These are phyloP conservation scores for Nothoprocta perdicaria DNA, from an alignment of 2,113 vertebrate species.

Conservation along the genomic window DNA sequence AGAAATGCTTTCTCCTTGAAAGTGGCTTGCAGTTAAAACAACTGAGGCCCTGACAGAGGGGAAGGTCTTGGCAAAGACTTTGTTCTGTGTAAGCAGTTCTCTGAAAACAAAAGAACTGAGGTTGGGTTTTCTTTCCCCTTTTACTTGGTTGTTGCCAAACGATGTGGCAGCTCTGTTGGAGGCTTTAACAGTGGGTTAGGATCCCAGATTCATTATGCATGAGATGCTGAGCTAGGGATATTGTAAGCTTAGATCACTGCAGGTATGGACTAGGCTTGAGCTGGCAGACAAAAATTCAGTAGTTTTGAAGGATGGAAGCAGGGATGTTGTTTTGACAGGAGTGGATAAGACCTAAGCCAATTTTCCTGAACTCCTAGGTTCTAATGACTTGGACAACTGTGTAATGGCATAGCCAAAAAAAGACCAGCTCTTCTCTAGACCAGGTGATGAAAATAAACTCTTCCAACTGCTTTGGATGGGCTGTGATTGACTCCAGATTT, in stretches of 20 bases:
- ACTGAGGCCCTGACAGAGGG: neutral
- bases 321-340: neutral
- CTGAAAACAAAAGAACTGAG: neutral
- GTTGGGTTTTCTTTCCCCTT: slow-evolving; percentile 2
- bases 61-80: neutral
- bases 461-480: neutral
- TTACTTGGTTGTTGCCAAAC: neutral
- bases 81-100: neutral
- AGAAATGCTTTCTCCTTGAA: neutral
- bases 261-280: neutral
- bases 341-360: neutral
- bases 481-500: neutral
- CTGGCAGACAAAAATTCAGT: slow-evolving; percentile 12
- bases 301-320: neutral
- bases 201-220: slow-evolving; percentile 31
- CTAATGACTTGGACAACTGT: neutral
- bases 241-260: slow-evolving; percentile 37
- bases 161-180: slow-evolving; percentile 27
- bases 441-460: neutral
- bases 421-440: neutral
- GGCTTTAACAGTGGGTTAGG: slow-evolving; percentile 31
- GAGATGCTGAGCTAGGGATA: slow-evolving; percentile 5
- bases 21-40: neutral
- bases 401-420: neutral
- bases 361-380: neutral